Evolutionary conservation across 2,888 invertebrate species (phyloP), one percentile per base, ranked within the genome.

Genomic region (Drosophila silvestris): DNA sequence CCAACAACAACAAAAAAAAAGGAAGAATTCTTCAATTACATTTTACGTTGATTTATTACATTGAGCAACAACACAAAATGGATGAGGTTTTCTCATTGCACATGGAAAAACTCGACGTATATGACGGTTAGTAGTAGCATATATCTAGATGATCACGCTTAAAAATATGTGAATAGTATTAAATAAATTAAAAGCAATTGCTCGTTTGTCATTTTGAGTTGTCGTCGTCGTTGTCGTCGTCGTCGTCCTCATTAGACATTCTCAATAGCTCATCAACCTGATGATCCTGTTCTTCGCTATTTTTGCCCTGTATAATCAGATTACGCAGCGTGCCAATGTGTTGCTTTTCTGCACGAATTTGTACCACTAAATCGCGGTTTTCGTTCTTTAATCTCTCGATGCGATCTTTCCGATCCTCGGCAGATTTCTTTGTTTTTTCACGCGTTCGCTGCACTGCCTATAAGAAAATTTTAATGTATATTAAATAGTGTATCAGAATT

Each of bases 391-490:
- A 66, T 7, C 82, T 82, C 37, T 92, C 90, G 6, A 93, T 92
- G 44, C 92, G 91, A 33, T 83, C 68, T 69, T 91, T 93, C 1
- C 93, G 92, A n/a, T 93, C 92, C 37, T 76, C 89, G 0, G 93
- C 92, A 0, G 91, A 84, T 74, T 92, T 89, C 47, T 92, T 93
- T 1, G 92, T 91, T 72, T 93, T 93, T 56, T 91, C 92, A 41
- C 93, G 91, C 14, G 93, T 93, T 52, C 91, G 91, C 66, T 93
- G 93, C 16, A 93, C 93, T 9, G 93, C 93, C 93, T 93, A n/a
- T 28, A 59, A 58, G 41, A 70, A 60, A 56, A 57, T 47, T 9
- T 2, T 9, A 47, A 47, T 26, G 16, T 50, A 76, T 70, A 74
- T 63, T 67, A 61, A 73, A 65, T 54, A 66, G 26, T 41, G 26